Base-by-base conservation (phyloP, 2,888 invertebrate genomes). In the Stenolophus ochropezus region DNA sequence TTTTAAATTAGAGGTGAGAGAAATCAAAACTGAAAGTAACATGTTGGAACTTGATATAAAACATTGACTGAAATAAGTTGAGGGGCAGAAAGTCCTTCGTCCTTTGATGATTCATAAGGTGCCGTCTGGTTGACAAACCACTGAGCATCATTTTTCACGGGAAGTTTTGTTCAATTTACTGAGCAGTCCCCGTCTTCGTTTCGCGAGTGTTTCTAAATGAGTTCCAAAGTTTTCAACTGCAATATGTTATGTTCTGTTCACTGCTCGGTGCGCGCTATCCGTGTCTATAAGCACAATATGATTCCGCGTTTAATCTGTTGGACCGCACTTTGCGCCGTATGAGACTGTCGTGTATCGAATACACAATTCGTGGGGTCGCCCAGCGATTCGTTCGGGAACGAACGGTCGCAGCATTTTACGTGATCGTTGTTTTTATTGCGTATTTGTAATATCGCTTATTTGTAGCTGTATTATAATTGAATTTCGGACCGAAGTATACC, bases 201-300 rank as follows among this genome's bases (percentile, higher is more conserved):
- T 75, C 27, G 33, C 49, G 75, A 75, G 20, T 56, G 56, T 75
- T 56, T 75, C 56, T 11, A 75, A 75, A 75, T 75, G 75, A 75
- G 56, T 75, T 75, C 56, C 33, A 75, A 75, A 75, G 75, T 75
- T 75, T 75, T 75, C 53, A 75, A 75, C 75, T 56, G 75, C 75
- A 56, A 75, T 75, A 75, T 75, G 75, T 75, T 75, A 75, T 56
- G 65, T 69, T 69, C 65, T 69, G 33, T 33, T 69, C 33, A 69
- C 65, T 69, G 65, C 27, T 69, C 65, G 16, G 20, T 69, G 65
- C 18, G 20, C n/a, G 16, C n/a, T 53, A n/a, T n/a, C 23, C 56
- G 56, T 75, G 56, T 75, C 53, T 75, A 75, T 75, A 75, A 53
- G 56, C 75, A 75, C 75, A 75, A 75, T 75, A 75, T 75, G 75